Conservation (phyloP, 2,888 invertebrate species). For the Leptura quadrifasciata region DNA sequence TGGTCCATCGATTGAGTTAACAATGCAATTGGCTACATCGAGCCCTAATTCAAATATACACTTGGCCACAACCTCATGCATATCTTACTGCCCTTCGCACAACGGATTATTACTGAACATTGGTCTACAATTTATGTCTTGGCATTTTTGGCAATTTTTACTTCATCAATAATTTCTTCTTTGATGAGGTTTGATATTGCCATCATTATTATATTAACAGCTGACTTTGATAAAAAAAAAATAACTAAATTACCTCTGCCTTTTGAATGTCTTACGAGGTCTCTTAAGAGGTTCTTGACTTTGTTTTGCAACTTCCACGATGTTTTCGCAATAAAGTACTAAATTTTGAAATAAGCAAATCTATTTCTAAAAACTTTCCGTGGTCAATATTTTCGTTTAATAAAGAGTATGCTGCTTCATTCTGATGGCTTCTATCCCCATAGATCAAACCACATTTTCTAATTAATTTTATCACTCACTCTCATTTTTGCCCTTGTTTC, state of each 20-base stretch:
- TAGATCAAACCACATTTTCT: slow-evolving; percentile 1
- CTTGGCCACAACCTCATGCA: too few relatives aligned
- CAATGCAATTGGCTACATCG: too few relatives aligned
- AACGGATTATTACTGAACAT: slow-evolving; percentile 13
- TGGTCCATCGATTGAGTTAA: too few relatives aligned
- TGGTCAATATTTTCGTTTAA: neutral
- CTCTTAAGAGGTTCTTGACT: neutral
- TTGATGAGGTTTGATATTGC: neutral
- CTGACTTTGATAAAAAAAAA: neutral
- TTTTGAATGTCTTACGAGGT: too few relatives aligned
- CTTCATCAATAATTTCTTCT: neutral
- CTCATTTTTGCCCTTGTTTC: neutral
- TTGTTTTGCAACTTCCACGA: neutral
- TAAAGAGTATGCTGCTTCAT: slow-evolving; percentile 12
- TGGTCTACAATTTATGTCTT: slow-evolving; percentile 5
- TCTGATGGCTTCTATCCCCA: neutral
- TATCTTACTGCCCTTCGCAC: neutral
- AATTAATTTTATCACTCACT: slow-evolving; percentile 7
- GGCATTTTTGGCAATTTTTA: neutral
- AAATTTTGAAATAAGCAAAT: slow-evolving; percentile 3
- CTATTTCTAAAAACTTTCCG: neutral
- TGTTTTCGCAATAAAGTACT: neutral
- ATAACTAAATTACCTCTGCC: too few relatives aligned
- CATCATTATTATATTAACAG: neutral
- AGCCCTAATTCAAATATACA: too few relatives aligned